Base-by-base conservation (phyloP, 2,113 vertebrate genomes). In the Perca schrenkii region DNA sequence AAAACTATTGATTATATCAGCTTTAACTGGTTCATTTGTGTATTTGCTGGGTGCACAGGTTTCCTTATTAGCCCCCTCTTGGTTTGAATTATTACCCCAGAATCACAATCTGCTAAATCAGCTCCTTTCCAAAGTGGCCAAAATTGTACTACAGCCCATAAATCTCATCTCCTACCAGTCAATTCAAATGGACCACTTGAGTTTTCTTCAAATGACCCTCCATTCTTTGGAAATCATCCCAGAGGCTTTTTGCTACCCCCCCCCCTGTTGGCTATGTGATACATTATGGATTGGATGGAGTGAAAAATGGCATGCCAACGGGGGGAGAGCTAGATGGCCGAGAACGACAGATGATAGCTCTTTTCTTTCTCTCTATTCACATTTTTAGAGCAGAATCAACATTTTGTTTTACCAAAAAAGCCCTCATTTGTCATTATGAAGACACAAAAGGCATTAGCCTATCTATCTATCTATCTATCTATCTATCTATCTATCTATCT, bases 251-350 rank as follows among this genome's bases (percentile, higher is more conserved):
- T 60, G 43, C 69, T 22, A 17, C 1, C 68, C n/a, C 47, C 68
- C n/a, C 47, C 56, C 47, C 63, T 14, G 4, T 65, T 72, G 86
- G 86, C 49, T 34, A 19, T 63, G 63, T 64, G 46, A 80, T 86
- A 56, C 66, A 90, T 92, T 87, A 90, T 91, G 50, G 66, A 92
- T 89, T 84, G 50, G 68, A 67, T 58, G n/a, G 31, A 72, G 28
- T 53, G 49, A 17, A 47, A 82, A 74, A 72, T 87, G 76, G 86
- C 81, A 77, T 0, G 15, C 21, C 58, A 70, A 25, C 72, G 73
- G 69, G 53, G 50, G 64, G 4, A 76, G 57, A 36, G 58, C n/a
- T 53, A 19, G 58, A 57, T 36, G 31, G 31, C 17, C 58, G 3
- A 36, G 17, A 61, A 11, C 0, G 6, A 60, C n/a, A 79, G 43